Evolutionary conservation across 2,113 vertebrate genomes (phyloP).

Genomic region (Podarcis muralis): DNA sequence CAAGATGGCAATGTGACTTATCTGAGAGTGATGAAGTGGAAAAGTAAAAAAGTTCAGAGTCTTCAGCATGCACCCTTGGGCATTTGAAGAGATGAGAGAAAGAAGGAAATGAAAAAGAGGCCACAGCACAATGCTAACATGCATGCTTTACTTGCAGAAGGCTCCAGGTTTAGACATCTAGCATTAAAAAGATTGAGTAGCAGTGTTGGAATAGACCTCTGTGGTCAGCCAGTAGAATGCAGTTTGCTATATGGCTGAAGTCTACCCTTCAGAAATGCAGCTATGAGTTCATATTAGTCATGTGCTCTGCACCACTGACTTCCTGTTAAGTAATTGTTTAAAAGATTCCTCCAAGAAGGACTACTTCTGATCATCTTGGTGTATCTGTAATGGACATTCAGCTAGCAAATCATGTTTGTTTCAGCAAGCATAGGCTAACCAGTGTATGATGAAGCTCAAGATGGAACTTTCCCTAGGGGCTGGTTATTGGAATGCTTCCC

Average conservation of each 20-base stretch:
- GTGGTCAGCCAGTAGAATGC: not conserved
- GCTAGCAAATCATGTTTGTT: constrained; percentile 18
- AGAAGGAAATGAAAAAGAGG: not conserved
- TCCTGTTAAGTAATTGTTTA: constrained; percentile 1
- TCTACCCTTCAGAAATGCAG: not conserved
- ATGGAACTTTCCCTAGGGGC: constrained; percentile 8
- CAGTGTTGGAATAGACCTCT: not conserved
- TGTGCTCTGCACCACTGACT: not conserved
- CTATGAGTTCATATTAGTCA: not conserved
- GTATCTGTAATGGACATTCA: constrained; percentile 26
- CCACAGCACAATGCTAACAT: not conserved
- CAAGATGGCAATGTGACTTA: not conserved
- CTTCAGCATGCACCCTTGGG: not conserved
- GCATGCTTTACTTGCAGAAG: not conserved
- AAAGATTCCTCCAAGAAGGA: not conserved
- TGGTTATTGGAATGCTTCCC: not conserved
- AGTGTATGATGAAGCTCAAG: constrained; percentile 14
- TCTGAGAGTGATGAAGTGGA: not conserved
- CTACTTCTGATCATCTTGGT: not conserved
- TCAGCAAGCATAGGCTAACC: constrained; percentile 18
- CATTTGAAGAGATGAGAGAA: not conserved
- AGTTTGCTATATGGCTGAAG: not conserved
- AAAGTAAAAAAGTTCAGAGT: not conserved
- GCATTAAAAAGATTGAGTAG: not conserved
- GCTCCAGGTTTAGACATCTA: not conserved